Base-by-base conservation (phyloP, 2,888 invertebrate genomes). In the Drosophila dives region DNA sequence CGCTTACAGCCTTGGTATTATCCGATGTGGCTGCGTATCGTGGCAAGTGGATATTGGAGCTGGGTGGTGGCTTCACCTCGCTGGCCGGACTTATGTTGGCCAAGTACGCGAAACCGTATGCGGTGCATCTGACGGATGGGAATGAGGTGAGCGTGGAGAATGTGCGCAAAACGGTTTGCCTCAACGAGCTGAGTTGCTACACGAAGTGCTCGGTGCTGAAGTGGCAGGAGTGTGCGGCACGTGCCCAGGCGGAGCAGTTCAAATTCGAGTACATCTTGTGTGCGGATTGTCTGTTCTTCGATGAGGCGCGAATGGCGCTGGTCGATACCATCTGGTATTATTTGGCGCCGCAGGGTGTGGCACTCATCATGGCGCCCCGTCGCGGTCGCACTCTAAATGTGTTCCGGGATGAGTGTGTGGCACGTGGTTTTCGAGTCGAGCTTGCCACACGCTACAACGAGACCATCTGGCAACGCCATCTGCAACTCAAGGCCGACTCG, bases 41-140 rank as follows among this genome's bases (percentile, higher is more conserved):
- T n/a, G 94, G 94, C 73, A 95, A 95, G 91, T 94, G 93, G 89
- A 95, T 97, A 33, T 93, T 97, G 83, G 97, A 97, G 92, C 93
- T 97, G 50, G 97, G 97, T 3, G 97, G 97, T 23, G 97, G 97
- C 4, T 97, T 97, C 96, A 96, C 97, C 26, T 97, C 97, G 81
- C 93, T 97, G 36, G 96, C 97, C 10, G 97, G 97, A 2, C 93
- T 97, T 17, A 94, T 96, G 90, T 94, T 95, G 58, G 95, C 96
- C 65, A 95, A 96, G 87, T 95, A 95, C 85, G 95, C 95, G 64
- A 93, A 94, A 56, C 94, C 96, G 0, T 93, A 94, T 77, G 93
- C 94, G 32, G 95, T 97, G 6, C 94, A 95, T 75, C 93, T 97
- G 40, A 96, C 97, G 17, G 97, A 97, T 91, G 97, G 97, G 40